A percentile compares a stretch with the other conserved stretches of the same genome.
Conservation (phyloP, 2,113 vertebrate genomes). For the Orientallactaga bullata region DNA sequence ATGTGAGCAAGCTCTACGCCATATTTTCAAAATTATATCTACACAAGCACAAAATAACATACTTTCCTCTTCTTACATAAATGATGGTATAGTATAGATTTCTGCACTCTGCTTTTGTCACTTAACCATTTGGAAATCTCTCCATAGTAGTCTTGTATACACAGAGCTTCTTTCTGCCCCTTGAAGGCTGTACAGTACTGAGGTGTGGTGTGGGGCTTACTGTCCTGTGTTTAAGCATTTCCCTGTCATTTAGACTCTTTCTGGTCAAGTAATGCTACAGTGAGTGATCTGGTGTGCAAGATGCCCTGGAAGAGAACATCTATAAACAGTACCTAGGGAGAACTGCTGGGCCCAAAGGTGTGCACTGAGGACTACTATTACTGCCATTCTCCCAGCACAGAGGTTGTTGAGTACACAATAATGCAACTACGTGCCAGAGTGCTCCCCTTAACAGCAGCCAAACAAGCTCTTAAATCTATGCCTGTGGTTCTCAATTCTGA, state of each 20-base stretch:
- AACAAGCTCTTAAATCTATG: slow-evolving; percentile 9
- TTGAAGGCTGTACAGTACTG: background rate
- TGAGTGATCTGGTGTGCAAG: background rate
- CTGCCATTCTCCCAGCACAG: background rate
- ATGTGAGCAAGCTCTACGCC: background rate
- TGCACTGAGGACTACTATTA: background rate
- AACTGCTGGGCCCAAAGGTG: background rate
- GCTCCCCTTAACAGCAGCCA: background rate
- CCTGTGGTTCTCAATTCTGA: background rate
- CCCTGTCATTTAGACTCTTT: background rate
- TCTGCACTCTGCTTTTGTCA: slow-evolving; percentile 7
- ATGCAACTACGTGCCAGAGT: background rate
- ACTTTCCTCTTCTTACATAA: background rate
- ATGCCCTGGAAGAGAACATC: background rate
- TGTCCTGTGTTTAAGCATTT: background rate
- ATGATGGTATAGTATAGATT: background rate
- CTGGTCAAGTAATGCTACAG: background rate
- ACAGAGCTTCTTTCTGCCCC: background rate
- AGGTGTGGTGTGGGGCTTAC: background rate
- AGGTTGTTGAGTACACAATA: background rate
- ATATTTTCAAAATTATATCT: background rate
- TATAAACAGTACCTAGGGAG: background rate
- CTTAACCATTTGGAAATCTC: slow-evolving; percentile 40
- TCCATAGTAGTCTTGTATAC: background rate
- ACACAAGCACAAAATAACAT: background rate